These are phyloP conservation scores for Saxidomus purpurata DNA, from an alignment of 1,140 invertebrate genomes.

Conservation along the genomic window DNA sequence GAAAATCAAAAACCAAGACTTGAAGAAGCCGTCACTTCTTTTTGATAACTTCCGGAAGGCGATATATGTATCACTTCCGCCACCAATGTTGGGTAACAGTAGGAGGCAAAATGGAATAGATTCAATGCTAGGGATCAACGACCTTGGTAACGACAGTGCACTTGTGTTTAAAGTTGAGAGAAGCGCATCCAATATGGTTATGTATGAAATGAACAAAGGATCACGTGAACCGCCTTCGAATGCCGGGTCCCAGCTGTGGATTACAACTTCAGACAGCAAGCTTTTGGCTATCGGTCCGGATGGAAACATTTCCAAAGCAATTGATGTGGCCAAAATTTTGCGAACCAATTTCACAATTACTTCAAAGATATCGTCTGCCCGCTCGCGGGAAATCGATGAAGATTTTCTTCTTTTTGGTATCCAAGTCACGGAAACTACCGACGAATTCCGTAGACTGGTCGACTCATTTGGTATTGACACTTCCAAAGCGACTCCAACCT, in stretches of 20 bases:
- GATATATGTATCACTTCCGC: slow-evolving; percentile 71
- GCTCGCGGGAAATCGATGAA: slow-evolving; percentile 1
- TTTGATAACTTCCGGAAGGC: slow-evolving; percentile 53
- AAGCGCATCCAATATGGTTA: slow-evolving; percentile 46
- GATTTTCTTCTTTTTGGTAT: slow-evolving; percentile 69
- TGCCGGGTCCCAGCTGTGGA: slow-evolving; percentile 62
- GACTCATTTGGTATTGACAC: not conserved
- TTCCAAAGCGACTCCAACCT: not conserved
- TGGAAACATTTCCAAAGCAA: slow-evolving; percentile 58
- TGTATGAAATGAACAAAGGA: slow-evolving; percentile 45
- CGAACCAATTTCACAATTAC: slow-evolving; percentile 61
- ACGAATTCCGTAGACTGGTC: not conserved
- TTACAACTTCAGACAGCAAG: slow-evolving; percentile 24
- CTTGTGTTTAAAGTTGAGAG: slow-evolving; percentile 56
- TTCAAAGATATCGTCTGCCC: slow-evolving; percentile 66
- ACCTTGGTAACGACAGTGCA: slow-evolving; percentile 24
- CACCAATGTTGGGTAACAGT: slow-evolving; percentile 50
- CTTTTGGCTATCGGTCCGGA: slow-evolving; percentile 43
- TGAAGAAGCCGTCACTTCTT: slow-evolving; percentile 52
- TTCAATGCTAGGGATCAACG: slow-evolving; percentile 66
- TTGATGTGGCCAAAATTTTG: slow-evolving; percentile 60
- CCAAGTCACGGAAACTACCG: slow-evolving; percentile 23
- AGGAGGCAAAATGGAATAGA: not conserved
- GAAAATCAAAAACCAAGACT: not conserved
- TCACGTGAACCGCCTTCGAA: not conserved